A percentile compares a stretch with the other conserved stretches of the same genome.
Conservation (phyloP, 2,888 invertebrate species). For the Tiliacea citrago region DNA sequence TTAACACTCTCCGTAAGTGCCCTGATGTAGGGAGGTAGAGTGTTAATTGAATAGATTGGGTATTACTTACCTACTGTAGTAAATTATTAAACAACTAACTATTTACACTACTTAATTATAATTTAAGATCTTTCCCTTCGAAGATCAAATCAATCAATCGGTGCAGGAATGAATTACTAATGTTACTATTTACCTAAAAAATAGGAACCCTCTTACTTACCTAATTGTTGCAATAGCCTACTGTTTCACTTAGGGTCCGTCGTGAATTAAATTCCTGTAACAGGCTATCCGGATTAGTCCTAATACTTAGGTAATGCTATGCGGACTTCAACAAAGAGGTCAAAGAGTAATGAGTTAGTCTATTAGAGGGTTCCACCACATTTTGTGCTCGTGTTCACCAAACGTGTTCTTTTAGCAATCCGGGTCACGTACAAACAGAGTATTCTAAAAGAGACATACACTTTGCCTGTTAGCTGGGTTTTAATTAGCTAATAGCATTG, state of each 20-base stretch:
- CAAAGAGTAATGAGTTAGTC: constrained; percentile 12
- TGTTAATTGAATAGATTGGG: background rate
- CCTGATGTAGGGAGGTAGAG: background rate
- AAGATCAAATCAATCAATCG: background rate
- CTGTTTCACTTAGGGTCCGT: background rate
- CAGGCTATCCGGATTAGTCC: background rate
- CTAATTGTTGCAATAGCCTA: background rate
- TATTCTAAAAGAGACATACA: constrained; percentile 23
- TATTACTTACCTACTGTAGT: too few relatives aligned
- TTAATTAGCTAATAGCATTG: constrained; percentile 52
- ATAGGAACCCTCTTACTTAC: background rate
- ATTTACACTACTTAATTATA: background rate
- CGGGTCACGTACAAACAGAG: constrained; percentile 32
- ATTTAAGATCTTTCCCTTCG: background rate
- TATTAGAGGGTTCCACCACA: constrained; percentile 13
- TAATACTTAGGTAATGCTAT: background rate
- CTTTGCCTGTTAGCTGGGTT: constrained; percentile 16
- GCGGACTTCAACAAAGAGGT: constrained; percentile 20
- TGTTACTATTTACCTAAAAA: background rate
- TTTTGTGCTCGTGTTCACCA: constrained; percentile 5
- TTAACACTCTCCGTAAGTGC: background rate
- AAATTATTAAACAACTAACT: too few relatives aligned
- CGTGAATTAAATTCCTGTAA: constrained; percentile 3
- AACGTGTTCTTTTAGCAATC: constrained; percentile 6
- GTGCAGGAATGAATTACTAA: background rate